Evolutionary conservation across 64 coral and sea anemone genomes (phyloP), one percentile per base, ranked within the genome.

Genomic region (Porites lutea): DNA sequence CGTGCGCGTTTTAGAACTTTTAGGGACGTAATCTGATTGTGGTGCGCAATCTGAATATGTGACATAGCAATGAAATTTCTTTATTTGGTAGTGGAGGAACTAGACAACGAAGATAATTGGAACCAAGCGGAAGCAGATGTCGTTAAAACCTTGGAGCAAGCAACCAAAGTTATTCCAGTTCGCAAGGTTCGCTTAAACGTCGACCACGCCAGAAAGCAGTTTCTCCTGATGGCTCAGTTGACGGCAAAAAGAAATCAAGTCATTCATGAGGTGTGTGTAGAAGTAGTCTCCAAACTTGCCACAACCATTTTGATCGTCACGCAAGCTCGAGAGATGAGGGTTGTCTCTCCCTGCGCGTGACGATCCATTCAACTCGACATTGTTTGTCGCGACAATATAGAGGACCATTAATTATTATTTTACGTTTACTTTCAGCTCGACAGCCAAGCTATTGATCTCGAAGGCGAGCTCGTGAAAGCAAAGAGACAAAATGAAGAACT

Each of bases 401-500:
- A 37, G 27, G 27, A 1, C 27, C 7, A 22, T n/a, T n/a, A 6
- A 12, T 12, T 10, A 10, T 79, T 44, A 48, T 44, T 18, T 3
- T 8, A 48, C 50, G 10, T 84, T 49, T 13, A 8, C 55, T 59
- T 88, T 58, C 13, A 92, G 90, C 18, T 94, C 52, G 95, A 96
- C 59, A 79, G 69, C 13, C 88, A 94, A 79, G 52, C 88, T 57
- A 12, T 97, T 9, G 73, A 94, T 1, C 71, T 79, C 22, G 92
- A 89, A 37, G 66, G 48, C 7, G 77, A 91, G 18, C 60, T 82
- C 5, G 78, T 84, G 14, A 97, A 94, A 78, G 11, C 79, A 3
- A 97, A 94, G 51, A 97, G 82, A 83, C 82, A 94, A 12, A 92
- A 85, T 27, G 92, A 97, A 16, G 93, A 94, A 4, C 73, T 97